phyloP scores from a whole-genome alignment of 2,888 invertebrate species.

The Chalcosyrphus nemorum region DNA sequence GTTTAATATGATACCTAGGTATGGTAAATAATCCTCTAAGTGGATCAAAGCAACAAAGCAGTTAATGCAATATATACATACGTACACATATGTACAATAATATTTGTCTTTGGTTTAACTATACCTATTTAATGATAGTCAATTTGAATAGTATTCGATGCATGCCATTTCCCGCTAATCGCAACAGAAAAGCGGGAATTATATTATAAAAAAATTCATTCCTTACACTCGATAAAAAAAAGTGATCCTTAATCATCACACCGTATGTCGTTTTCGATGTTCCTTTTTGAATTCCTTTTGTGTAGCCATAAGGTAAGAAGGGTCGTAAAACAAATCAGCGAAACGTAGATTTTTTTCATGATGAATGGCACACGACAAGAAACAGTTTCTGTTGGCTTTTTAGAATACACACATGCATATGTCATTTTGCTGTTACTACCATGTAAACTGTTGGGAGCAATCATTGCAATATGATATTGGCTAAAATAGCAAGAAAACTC shows the following conservation, averaged over 20 bases:
- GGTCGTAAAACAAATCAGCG: slow-evolving; percentile 46
- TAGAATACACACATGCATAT: slow-evolving; percentile 2
- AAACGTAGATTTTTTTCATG: slow-evolving; percentile 35
- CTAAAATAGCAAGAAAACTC: no score
- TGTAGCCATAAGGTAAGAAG: slow-evolving; percentile 60
- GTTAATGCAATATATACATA: background rate
- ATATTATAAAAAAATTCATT: slow-evolving; percentile 2
- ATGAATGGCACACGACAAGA: slow-evolving; percentile 61
- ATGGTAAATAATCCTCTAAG: background rate
- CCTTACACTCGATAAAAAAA: background rate
- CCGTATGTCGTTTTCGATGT: slow-evolving; percentile 57
- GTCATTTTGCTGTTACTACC: background rate
- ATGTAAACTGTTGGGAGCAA: background rate
- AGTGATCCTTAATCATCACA: slow-evolving; percentile 41
- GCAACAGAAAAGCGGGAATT: background rate
- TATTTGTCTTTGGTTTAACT: background rate
- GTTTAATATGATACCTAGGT: background rate
- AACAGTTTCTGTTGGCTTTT: slow-evolving; percentile 20
- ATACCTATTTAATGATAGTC: background rate
- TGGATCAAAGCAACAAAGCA: no score
- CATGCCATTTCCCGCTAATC: background rate
- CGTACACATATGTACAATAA: no score
- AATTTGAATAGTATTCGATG: background rate
- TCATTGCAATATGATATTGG: no score
- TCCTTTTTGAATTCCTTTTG: slow-evolving; percentile 33